phyloP scores from a whole-genome alignment of 2,888 invertebrate genomes.

The Archips crataeganus region DNA sequence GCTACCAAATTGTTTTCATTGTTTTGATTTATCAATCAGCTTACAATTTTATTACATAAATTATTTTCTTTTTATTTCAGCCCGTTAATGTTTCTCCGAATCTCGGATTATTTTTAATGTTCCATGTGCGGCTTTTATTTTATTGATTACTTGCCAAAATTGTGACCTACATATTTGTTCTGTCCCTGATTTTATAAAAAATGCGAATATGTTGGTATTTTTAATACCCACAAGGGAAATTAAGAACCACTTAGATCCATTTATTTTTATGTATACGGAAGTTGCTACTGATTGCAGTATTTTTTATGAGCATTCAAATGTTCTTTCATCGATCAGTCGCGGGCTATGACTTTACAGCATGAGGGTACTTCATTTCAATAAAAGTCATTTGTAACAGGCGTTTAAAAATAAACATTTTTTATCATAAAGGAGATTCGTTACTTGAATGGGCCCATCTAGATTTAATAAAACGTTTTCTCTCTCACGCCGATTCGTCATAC shows the following conservation, averaged over 20 bases:
- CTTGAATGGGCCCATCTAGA: conserved; percentile 57
- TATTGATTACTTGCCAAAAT: background rate
- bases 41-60: too few species aligned
- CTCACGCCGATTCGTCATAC: conserved; percentile 74
- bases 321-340: conserved; percentile 41
- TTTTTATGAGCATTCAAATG: conserved; percentile 34
- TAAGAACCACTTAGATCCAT: background rate
- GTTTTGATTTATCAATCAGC: background rate
- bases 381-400: conserved; percentile 59
- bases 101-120: background rate
- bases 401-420: conserved; percentile 67
- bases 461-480: conserved; percentile 62
- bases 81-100: background rate
- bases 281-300: conserved; percentile 23
- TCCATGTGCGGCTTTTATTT: background rate
- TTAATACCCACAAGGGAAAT: background rate
- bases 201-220: background rate
- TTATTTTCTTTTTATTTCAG: background rate
- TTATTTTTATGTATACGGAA: conserved; percentile 5
- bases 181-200: background rate
- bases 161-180: background rate
- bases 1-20: background rate
- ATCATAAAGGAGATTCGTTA: conserved; percentile 62
- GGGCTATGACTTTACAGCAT: conserved; percentile 61
- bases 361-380: conserved; percentile 73